Base-by-base conservation (phyloP, 2,797 vertebrate genomes). In the Oreortyx pictus region DNA sequence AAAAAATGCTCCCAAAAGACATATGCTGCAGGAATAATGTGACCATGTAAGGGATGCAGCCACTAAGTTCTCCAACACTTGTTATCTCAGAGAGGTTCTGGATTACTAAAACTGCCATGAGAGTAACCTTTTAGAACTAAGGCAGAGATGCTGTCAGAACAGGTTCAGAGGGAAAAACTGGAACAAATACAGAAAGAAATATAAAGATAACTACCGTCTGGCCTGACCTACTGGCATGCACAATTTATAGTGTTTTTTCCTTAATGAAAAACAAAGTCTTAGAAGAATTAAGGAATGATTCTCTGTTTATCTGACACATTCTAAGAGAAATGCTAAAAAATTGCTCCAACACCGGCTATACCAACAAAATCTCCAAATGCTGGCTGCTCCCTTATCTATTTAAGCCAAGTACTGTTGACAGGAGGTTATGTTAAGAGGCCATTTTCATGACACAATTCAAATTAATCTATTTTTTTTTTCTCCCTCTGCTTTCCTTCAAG, bases 401-500 rank as follows among this genome's bases (percentile, higher is more conserved):
- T 73, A 83, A 95, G 88, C 90, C 94, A 97, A 92, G 64, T 37
- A 49, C 79, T 81, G 64, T 65, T 89, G 76, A 91, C 2, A 1
- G 93, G 92, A 89, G 81, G 50, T 88, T 92, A 71, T 57, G 47
- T 8, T 33, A 95, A 95, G 88, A 94, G 72, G 61, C 77, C 70
- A 46, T 73, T 94, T 93, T 73, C 1, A 3, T 88, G 87, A 92
- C 77, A 90, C 57, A 88, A 57, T 76, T 83, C 91, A 90, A 93
- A 82, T 5, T 39, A 61, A 73, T 73, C 47, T 81, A n/a, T 54
- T 85, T 86, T 72, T 86, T 72, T 37, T 91, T 76, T 18, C 25
- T 65, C 74, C 52, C 88, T 88, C 89, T 89, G 81, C 70, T 96
- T 96, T 94, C 91, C 80, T 94, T 80, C 23, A 27, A 96, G 77